Conservation (phyloP, 2,888 invertebrate species). For the Drosophila aldrichi region DNA sequence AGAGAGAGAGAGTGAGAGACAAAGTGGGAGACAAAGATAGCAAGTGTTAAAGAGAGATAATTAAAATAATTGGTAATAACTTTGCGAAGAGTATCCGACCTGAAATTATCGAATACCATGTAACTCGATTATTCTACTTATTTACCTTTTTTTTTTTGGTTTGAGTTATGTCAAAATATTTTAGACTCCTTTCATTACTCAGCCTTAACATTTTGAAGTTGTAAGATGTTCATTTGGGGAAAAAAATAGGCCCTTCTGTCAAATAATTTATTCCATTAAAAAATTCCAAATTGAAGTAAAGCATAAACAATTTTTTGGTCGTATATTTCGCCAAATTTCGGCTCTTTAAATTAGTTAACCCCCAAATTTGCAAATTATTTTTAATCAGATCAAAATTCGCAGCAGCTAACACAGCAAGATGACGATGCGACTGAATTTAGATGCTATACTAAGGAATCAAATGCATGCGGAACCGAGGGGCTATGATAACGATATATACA, state of each 20-base stretch:
- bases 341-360: not conserved
- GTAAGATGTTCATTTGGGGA: slow-evolving; percentile 1
- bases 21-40: not conserved
- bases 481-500: not conserved
- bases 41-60: too few species aligned
- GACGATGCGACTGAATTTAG: slow-evolving; percentile 61
- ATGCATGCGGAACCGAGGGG: not conserved
- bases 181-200: not conserved
- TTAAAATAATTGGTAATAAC: too few species aligned
- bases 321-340: slow-evolving; percentile 31
- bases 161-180: not conserved
- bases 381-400: not conserved
- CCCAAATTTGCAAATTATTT: not conserved
- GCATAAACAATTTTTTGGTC: not conserved
- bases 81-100: not conserved
- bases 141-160: not conserved
- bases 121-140: not conserved
- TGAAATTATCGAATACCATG: not conserved
- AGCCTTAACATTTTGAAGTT: not conserved
- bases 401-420: slow-evolving; percentile 24
- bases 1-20: not conserved
- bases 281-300: slow-evolving; percentile 46
- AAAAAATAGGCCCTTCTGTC: slow-evolving; percentile 1
- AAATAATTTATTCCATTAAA: not conserved
- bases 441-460: slow-evolving; percentile 48